Base-by-base conservation (phyloP, 2,797 vertebrate species). In the Oreonectes daqikongensis region DNA sequence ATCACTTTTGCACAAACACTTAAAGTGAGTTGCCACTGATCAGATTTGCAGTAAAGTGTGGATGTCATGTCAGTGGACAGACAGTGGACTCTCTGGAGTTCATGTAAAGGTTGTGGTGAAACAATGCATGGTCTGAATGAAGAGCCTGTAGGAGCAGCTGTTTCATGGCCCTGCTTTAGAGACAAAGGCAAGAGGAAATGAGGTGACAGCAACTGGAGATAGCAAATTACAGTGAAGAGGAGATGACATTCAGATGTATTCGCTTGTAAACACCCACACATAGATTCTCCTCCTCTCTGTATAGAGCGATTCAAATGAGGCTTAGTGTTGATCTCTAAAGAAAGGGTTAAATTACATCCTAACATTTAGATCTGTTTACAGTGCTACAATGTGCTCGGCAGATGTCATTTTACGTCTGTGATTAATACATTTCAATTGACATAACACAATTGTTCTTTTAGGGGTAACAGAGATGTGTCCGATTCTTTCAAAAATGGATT, bases 381-480 rank as follows among this genome's bases (percentile, higher is more conserved):
- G 59, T 90, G 89, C 84, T 88, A 81, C 88, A 89, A 88, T 92
- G 89, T 93, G 91, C 90, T 91, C 92, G 93, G 90, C 92, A 93
- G 92, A 90, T 92, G 90, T 89, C 89, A 89, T 92, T 93, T 72
- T 81, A 44, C 69, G 70, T 83, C 81, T 78, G 69, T 81, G 82
- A 87, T 90, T 85, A 83, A 84, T 84, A 82, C 77, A 82, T 75
- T 77, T 86, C 90, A 90, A 92, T 87, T 84, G 84, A 89, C 90
- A 82, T 80, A 89, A 87, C 85, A 81, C 73, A 75, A 9, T 28
- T 14, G 89, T 84, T 76, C 78, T 87, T 77, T 72, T 85, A 80
- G 74, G 65, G 78, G 80, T 86, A 84, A 81, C 79, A 87, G 90
- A 10, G 35, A 35, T 32, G 50, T 10, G 26, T 61, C 32, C 52